Conservation (phyloP, 1,140 invertebrate species). For the Eumeta japonica region DNA sequence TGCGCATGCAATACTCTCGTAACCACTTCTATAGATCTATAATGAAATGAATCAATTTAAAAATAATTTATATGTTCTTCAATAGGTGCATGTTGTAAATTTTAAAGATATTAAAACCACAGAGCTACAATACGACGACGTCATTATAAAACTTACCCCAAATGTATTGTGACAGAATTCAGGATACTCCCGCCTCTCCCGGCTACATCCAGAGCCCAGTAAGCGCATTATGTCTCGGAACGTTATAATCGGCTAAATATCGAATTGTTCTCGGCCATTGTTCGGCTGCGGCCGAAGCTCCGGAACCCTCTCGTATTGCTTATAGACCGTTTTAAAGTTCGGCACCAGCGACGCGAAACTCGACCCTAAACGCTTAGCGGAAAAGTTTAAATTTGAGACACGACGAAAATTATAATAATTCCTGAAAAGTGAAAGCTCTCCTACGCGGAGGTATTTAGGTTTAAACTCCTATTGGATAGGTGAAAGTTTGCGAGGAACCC, state of each 20-base stretch:
- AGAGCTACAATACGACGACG: too few relatives aligned
- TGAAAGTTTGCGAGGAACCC: slow-evolving; percentile 44
- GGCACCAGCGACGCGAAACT: slow-evolving; percentile 23
- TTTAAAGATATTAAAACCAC: too few relatives aligned
- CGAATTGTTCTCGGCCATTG: slow-evolving; percentile 54
- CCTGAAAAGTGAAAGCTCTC: slow-evolving; percentile 56
- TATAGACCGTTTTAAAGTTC: slow-evolving; percentile 49
- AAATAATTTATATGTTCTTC: too few relatives aligned
- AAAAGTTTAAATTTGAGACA: slow-evolving; percentile 24
- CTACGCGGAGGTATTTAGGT: slow-evolving; percentile 55
- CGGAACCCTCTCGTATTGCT: slow-evolving; percentile 48
- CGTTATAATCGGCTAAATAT: slow-evolving; percentile 57
- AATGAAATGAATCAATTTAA: too few relatives aligned
- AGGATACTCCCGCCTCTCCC: too few relatives aligned
- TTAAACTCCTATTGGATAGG: slow-evolving; percentile 57
- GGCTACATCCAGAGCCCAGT: too few relatives aligned
- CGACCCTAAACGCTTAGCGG: slow-evolving; percentile 14
- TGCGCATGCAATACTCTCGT: too few relatives aligned
- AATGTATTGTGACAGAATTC: too few relatives aligned
- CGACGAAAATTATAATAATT: slow-evolving; percentile 33
- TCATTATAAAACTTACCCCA: too few relatives aligned
- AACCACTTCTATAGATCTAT: too few relatives aligned
- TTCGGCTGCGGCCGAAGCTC: slow-evolving; percentile 44
- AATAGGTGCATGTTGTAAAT: too few relatives aligned
- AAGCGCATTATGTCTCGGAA: slow-evolving; percentile 48